A percentile compares a stretch with the other conserved stretches of the same genome.
These are phyloP conservation scores for Pinctada fucata DNA, from an alignment of 2,888 invertebrate species.

Conservation along the genomic window DNA sequence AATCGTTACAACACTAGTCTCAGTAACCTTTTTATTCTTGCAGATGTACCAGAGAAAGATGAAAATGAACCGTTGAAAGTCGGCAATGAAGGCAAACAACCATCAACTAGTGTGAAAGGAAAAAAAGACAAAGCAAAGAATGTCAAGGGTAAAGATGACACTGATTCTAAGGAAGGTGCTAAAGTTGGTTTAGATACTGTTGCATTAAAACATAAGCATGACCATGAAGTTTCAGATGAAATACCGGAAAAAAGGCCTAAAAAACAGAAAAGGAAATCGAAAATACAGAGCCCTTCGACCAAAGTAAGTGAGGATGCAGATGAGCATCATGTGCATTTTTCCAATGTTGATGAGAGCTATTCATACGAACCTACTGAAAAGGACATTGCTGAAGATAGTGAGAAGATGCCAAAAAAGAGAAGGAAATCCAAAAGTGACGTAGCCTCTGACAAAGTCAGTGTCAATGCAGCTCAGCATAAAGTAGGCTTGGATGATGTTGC, in stretches of 20 bases:
- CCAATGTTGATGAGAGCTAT: not conserved
- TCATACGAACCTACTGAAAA: not conserved
- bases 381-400: constrained; percentile 1
- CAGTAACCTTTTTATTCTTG: too few relatives aligned
- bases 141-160: not conserved
- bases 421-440: not conserved
- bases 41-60: not conserved
- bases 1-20: too few relatives aligned
- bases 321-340: too few relatives aligned
- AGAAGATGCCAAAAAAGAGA: not conserved
- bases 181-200: constrained; percentile 11
- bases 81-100: not conserved
- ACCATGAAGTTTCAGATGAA: not conserved
- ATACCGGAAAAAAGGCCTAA: too few relatives aligned
- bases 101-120: not conserved
- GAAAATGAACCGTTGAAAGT: not conserved
- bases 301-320: too few relatives aligned
- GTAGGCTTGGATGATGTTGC: constrained; percentile 7
- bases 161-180: not conserved
- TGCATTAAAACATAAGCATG: constrained; percentile 20
- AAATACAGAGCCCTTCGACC: too few relatives aligned
- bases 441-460: not conserved
- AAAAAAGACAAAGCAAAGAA: constrained; percentile 14
- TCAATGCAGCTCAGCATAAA: not conserved
- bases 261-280: too few relatives aligned